Evolutionary conservation across 2,888 invertebrate species (phyloP), one percentile per base, ranked within the genome.

Genomic region (Koerneria pararmatus): DNA sequence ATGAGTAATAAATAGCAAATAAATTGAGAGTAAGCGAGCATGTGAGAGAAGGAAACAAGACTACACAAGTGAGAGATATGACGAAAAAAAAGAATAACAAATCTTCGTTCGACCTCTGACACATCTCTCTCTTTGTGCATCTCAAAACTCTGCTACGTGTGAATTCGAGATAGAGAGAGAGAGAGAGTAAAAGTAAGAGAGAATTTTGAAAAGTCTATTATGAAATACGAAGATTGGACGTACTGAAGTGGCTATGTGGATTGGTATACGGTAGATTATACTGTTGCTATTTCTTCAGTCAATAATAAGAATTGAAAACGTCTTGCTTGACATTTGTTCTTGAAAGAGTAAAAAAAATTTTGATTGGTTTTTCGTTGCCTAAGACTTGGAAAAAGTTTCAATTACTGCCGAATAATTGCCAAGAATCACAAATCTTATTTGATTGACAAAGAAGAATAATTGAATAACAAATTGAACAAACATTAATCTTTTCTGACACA

Each of bases 21-120:
- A 49, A 46, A 67, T 67, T 68, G 68, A 34, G 61, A 65, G 64
- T 59, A 48, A 53, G 41, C 58, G 63, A 54, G 68, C 57, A 65
- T 49, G 3, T 22, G 49, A 3, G 49, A 49, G 49, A 3, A 24
- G 15, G 4, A 3, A 15, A 54, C 32, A 31, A 34, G 31, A 32
- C 54, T 54, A 31, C 34, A 22, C 32, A 54, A 34, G 22, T 31
- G 15, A 31, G 54, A 54, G 34, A 54, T 34, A 54, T 54, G 29
- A 54, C 22, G 54, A 34, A 54, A 54, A 32, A 34, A 54, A 54
- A 31, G 34, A 54, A 32, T 34, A 54, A 32, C 34, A 34, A 31
- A 54, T 34, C 31, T 22, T 54, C 31, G 1, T 24, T 19, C 22
- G 32, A 54, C 54, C 32, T 54, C 31, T 31, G 31, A 15, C 15